Conservation (phyloP, 2,113 vertebrate genomes). For the Strix uralensis region DNA sequence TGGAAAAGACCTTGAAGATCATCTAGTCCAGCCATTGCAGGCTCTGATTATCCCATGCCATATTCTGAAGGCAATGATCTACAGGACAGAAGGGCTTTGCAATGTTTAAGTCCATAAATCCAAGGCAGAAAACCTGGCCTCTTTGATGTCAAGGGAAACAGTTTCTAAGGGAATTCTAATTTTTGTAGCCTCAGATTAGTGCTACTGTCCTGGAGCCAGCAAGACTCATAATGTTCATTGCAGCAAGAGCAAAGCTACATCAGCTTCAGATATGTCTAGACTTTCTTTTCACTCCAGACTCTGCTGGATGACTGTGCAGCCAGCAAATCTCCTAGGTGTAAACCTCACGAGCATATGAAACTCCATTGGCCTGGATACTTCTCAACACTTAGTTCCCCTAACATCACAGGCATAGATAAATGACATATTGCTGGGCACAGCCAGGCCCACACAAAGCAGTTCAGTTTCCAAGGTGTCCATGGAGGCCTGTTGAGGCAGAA, state of each 20-base stretch:
- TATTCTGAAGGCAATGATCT: background rate
- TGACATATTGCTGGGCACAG: background rate
- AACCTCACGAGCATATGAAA: background rate
- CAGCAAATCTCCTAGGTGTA: background rate
- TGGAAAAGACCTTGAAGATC: too few relatives aligned
- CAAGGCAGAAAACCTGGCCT: background rate
- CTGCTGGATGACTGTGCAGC: background rate
- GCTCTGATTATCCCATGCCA: background rate
- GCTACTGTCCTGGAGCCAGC: background rate
- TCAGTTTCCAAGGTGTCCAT: background rate
- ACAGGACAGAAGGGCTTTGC: background rate
- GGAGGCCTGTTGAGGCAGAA: background rate
- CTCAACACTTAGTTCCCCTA: fast-evolving
- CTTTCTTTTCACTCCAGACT: background rate
- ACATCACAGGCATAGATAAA: background rate
- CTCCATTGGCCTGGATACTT: fast-evolving
- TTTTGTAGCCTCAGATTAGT: background rate
- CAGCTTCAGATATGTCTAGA: background rate
- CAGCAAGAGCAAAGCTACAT: background rate
- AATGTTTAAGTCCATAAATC: background rate
- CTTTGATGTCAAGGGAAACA: background rate
- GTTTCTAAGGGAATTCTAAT: background rate
- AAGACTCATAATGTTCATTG: background rate
- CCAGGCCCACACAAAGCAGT: fast-evolving
- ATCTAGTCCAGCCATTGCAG: background rate